Evolutionary conservation across 2,113 vertebrate species (phyloP).

Genomic region (Nothocercus nigrocapillus): DNA sequence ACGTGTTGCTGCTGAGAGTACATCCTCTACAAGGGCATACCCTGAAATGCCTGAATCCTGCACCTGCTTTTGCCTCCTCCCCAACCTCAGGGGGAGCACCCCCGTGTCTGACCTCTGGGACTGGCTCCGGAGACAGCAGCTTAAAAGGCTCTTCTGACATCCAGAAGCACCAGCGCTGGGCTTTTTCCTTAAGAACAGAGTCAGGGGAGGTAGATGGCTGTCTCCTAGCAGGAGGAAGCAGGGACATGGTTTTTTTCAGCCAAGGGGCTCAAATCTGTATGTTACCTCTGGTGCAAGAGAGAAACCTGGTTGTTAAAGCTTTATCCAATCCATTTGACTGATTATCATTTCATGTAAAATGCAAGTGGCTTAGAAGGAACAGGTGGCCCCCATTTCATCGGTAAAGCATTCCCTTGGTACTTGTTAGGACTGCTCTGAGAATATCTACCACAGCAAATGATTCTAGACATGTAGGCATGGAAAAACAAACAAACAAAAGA

Average conservation of each 20-base stretch:
- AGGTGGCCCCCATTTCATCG: neutral
- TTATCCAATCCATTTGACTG: neutral
- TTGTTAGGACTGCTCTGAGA: neutral
- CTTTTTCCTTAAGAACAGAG: neutral
- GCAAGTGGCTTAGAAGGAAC: neutral
- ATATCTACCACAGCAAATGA: neutral
- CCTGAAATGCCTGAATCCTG: neutral
- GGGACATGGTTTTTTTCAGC: neutral
- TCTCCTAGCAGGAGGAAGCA: neutral
- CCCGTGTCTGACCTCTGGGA: rapidly evolving
- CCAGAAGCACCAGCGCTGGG: neutral
- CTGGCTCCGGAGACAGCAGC: neutral
- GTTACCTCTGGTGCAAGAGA: neutral
- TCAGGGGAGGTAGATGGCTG: neutral
- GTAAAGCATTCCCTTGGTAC: neutral
- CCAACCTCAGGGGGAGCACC: neutral
- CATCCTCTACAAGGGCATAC: neutral
- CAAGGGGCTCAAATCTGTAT: neutral
- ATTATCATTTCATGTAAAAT: neutral
- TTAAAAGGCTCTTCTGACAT: neutral
- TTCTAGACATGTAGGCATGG: neutral
- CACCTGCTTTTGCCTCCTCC: neutral
- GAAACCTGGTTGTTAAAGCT: neutral
- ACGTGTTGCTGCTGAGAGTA: neutral
- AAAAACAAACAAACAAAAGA: neutral